Conservation (phyloP, 1,140 invertebrate species). For the Meloidogyne hapla region DNA sequence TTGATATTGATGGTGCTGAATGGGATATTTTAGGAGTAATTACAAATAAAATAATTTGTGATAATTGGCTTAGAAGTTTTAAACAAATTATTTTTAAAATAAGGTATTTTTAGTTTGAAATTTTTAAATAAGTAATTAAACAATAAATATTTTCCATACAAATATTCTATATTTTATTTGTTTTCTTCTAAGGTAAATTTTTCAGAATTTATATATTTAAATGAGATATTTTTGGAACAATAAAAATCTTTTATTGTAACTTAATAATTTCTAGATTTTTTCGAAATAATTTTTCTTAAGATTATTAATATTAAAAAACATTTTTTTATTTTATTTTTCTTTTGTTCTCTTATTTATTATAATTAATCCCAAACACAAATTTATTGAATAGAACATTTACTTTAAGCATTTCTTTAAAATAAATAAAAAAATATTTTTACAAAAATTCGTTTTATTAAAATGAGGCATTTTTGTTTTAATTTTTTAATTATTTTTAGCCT, state of each 20-base stretch:
- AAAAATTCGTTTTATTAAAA: constrained; percentile 1
- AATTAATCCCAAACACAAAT: constrained; percentile 2
- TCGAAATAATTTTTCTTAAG: too few species aligned
- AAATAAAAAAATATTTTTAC: neutral
- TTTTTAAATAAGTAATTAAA: neutral
- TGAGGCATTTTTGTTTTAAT: constrained; percentile 15
- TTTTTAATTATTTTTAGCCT: neutral
- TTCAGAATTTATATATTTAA: too few species aligned
- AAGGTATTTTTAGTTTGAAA: neutral
- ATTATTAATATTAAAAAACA: too few species aligned
- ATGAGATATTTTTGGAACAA: too few species aligned
- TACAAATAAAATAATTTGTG: neutral
- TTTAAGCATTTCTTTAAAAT: too few species aligned
- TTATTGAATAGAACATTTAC: neutral
- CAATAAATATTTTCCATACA: neutral
- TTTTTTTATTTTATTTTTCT: neutral
- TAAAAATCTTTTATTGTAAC: too few species aligned
- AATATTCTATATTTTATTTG: neutral
- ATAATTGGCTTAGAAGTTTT: constrained; percentile 10
- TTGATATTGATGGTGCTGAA: constrained; percentile 15
- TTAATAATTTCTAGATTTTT: too few species aligned
- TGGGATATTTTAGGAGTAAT: constrained; percentile 13
- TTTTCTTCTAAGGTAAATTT: neutral
- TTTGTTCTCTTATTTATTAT: neutral
- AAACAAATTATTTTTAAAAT: constrained; percentile 9